Base-by-base conservation (phyloP, 2,113 vertebrate genomes). In the Rhodinocichla rosea region DNA sequence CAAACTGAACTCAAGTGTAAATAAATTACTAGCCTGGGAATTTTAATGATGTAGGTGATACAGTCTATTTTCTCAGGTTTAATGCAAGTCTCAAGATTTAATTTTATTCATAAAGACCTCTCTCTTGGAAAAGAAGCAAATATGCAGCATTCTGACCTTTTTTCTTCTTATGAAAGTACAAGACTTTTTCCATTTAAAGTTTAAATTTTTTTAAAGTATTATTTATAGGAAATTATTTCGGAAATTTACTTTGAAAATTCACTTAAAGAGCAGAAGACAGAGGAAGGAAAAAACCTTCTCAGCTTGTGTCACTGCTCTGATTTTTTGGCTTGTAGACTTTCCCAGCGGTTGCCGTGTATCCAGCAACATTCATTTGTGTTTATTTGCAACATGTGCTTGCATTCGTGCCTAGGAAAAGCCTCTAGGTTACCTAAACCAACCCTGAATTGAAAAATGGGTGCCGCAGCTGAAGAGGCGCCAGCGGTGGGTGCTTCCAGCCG, bases 401-500 rank as follows among this genome's bases (percentile, higher is more conserved):
- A 24, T 52, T 60, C 10, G 3, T 9, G 27, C n/a, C 6, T 9
- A 6, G 15, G 7, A n/a, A 19, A 45, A 83, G 6, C 42, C 12
- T 30, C 47, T 9, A 5, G 2, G 9, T 37, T 55, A 11, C 15
- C 28, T 20, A 15, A 57, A 12, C 8, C 44, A 57, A 12, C 8
- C 44, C 33, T 37, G 55, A 3, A 15, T 4, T 60, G 56, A 32
- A 18, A 35, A 76, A 71, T 9, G 55, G 13, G 42, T 5, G 33
- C 8, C 49, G 3, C 26, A 6, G 27, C 15, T 20, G 37, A 26
- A 33, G 40, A 35, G 8, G 8, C 23, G 13, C 12, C 74, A 6
- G 27, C 1, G 2, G 68, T 50, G 0, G 40, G 20, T 9, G 0
- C 21, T 30, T 40, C 2, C 21, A 67, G 52, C 47, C 3, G 1